A percentile compares a stretch with the other conserved stretches of the same genome.
Evolutionary conservation across 2,888 invertebrate species (phyloP).

Genomic region (Caenorhabditis sp.): DNA sequence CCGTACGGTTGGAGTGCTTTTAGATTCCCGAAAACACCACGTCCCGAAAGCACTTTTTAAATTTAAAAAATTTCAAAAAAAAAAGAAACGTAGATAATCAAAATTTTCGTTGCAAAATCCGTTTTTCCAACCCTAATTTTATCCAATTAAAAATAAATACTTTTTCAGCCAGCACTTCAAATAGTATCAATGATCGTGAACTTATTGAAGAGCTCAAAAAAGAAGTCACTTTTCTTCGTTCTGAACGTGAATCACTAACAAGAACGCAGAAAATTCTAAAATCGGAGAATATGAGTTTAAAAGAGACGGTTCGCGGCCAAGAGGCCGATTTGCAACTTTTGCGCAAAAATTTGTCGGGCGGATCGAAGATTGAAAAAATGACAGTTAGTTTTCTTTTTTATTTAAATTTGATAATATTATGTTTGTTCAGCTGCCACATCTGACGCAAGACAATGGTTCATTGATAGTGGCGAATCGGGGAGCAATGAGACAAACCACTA

Average conservation of each 20-base stretch:
- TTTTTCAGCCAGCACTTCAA: background rate
- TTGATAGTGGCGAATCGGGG: conserved; percentile 48
- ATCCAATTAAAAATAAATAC: too few relatives aligned
- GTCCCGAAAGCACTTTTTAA: too few relatives aligned
- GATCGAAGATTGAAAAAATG: conserved; percentile 4
- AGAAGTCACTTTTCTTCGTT: conserved; percentile 40
- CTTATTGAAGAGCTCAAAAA: conserved; percentile 46
- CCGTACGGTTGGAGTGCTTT: too few relatives aligned
- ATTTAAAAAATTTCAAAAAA: too few relatives aligned
- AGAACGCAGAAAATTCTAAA: conserved; percentile 42
- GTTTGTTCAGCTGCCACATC: conserved; percentile 36
- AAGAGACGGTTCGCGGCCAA: conserved; percentile 46
- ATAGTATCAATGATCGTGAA: conserved; percentile 15
- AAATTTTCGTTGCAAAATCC: background rate
- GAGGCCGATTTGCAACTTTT: conserved; percentile 45
- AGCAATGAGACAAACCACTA: conserved; percentile 8
- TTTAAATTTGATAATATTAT: background rate
- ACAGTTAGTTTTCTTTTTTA: background rate
- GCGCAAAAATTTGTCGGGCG: conserved; percentile 25
- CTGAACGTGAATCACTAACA: conserved; percentile 39
- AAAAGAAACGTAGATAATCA: too few relatives aligned
- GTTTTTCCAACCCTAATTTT: too few relatives aligned
- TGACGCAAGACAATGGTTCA: conserved; percentile 20
- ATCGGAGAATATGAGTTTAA: conserved; percentile 38
- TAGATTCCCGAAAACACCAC: too few relatives aligned